Base-by-base conservation (phyloP, 1,140 invertebrate genomes). In the Drosophila suzukii region DNA sequence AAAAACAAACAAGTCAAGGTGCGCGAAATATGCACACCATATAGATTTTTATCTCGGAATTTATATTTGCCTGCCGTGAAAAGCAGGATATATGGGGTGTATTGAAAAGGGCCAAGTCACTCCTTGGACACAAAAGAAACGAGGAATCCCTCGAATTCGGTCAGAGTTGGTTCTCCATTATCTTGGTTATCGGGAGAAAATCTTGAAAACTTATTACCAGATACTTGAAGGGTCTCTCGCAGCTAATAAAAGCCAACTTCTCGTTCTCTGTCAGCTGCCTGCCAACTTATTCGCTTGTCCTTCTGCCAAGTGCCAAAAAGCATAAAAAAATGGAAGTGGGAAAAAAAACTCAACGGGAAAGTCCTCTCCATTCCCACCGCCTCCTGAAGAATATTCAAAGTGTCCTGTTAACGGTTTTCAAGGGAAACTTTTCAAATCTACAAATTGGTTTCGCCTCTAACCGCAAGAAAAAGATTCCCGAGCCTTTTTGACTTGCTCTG, bases 381-480 rank as follows among this genome's bases (percentile, higher is more conserved):
- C 15, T 55, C 11, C 4, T 20, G 30, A 5, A 43, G 43, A 53
- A 76, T 76, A 86, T 86, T 88, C 80, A 89, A 84, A 84, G 77
- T 76, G 76, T 70, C 85, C 86, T 89, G 84, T 89, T 89, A 88
- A 88, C 84, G 89, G 77, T 84, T 75, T 73, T 63, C 61, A 65
- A 62, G 68, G 57, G 66, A 89, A 88, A 88, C 76, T 89, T 89
- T 89, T 89, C 85, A 77, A 83, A 89, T 89, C 80, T 89, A 81
- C 84, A 89, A 89, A 89, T 89, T 89, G 84, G 84, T 89, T 88
- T 89, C 85, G 84, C 84, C 84, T 84, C 66, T 81, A 89, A 80
- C 85, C 84, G 61, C 76, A 89, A 59, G 53, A 76, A 72, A 79
- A 78, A 63, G 55, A 82, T 74, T 53, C 57, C 60, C 55, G 67